phyloP scores from a whole-genome alignment of 2,888 invertebrate genomes.

The Dascillus cervinus region DNA sequence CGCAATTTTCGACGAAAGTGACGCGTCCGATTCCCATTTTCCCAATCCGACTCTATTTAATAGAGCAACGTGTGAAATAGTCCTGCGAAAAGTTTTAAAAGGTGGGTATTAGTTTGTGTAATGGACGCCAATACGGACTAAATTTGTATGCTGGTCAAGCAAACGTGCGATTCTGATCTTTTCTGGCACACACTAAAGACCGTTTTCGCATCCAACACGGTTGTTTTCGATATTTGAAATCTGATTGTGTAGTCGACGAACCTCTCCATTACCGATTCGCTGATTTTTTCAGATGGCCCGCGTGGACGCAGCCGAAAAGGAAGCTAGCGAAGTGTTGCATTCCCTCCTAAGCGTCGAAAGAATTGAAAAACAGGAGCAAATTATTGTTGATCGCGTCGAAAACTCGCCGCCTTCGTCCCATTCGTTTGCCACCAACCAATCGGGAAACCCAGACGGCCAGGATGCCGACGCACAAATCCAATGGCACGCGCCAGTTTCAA shows the following conservation, averaged over 20 bases:
- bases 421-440: constrained; percentile 30
- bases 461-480: constrained; percentile 46
- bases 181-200: constrained; percentile 38
- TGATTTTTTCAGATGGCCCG: constrained; percentile 55
- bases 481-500: constrained; percentile 54
- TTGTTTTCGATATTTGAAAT: neutral
- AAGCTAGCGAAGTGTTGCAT: constrained; percentile 63
- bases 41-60: too few species aligned
- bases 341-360: constrained; percentile 59
- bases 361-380: constrained; percentile 47
- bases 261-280: neutral
- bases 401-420: constrained; percentile 31
- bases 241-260: neutral
- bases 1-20: too few species aligned
- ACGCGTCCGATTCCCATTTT: too few species aligned
- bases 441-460: constrained; percentile 25
- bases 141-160: constrained; percentile 36
- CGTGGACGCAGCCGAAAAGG: constrained; percentile 61
- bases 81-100: too few species aligned
- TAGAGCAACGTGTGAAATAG: too few species aligned
- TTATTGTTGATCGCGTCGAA: constrained; percentile 28
- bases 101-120: constrained; percentile 31
- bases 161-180: constrained; percentile 39
- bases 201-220: constrained; percentile 35
- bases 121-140: constrained; percentile 42